Conservation (phyloP, 2,113 vertebrate genomes). For the Crotalus viridis region DNA sequence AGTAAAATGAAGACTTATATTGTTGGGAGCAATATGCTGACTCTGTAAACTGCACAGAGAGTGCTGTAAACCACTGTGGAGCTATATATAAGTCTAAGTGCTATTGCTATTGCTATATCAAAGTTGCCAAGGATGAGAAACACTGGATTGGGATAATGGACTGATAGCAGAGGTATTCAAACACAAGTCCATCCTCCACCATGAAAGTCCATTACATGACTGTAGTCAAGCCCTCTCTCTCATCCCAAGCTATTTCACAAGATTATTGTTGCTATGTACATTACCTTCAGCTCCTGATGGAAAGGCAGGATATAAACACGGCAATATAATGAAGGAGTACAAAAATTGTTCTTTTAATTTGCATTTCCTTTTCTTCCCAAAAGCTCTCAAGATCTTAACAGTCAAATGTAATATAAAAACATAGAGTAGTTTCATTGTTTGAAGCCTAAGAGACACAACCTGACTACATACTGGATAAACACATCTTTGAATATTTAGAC, state of each 20-base stretch:
- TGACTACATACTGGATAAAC: not conserved
- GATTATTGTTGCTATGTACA: not conserved
- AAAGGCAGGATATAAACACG: not conserved
- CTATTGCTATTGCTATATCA: not conserved
- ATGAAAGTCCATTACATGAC: not conserved
- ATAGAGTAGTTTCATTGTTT: not conserved
- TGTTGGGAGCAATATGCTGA: not conserved
- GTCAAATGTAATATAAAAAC: not conserved
- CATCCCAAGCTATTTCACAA: not conserved
- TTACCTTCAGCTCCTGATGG: not conserved
- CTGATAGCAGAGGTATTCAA: not conserved
- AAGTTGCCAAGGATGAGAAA: not conserved
- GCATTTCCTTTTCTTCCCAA: not conserved
- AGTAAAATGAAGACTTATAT: not conserved
- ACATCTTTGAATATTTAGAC: not conserved
- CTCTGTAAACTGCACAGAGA: not conserved
- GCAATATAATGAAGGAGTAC: not conserved
- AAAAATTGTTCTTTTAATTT: not conserved
- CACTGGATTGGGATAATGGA: not conserved
- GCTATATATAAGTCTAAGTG: not conserved
- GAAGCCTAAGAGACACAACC: not conserved
- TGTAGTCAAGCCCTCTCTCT: not conserved
- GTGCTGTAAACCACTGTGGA: not conserved
- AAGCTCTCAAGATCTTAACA: not conserved
- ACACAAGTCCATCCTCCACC: not conserved